Base-by-base conservation (phyloP, 2,888 invertebrate species). In the Brenthis ino region DNA sequence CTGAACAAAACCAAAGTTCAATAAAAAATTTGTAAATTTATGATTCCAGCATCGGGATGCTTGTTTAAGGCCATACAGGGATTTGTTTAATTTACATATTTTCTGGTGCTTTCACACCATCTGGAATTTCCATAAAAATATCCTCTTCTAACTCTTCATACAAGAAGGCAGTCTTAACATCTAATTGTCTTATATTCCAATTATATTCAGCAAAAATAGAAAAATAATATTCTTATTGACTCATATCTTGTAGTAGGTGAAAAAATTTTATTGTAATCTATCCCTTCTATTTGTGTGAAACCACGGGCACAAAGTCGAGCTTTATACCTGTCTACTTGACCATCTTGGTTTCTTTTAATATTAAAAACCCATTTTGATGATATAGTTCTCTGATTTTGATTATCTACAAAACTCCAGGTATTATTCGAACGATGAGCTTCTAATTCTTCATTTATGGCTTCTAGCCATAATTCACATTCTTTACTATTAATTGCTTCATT, bases 1-100 rank as follows among this genome's bases (percentile, higher is more conserved):
- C 48, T 73, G 68, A 8, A 54, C 43, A 57, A 57, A 57, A 37
- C 37, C 37, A 57, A n/a, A 57, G 1, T 37, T 37, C 1, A 37
- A 1, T 57, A 57, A 37, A 57, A 33, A 57, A 13, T 8, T 6
- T 37, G 50, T 53, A 37, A 65, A 57, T 47, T 48, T 57, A 12
- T 65, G 14, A 51, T 57, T 57, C 65, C 66, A 66, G 5, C 28
- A 58, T 13, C 33, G 11, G 5, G 58, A 57, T 43, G 66, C 14
- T 11, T 66, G 33, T 37, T 64, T 65, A 57, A 75, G 68, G 1
- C 74, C 72, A 67, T 68, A 70, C 20, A 12, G 8, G 2, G 50
- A 48, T 51, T 72, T 61, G 64, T 65, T 72, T 24, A 74, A 74
- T 43, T 72, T 68, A 53, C 65, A 68, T 53, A 70, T 24, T 68